phyloP scores from a whole-genome alignment of 2,797 vertebrate genomes.

The Cirrhinus molitorella region DNA sequence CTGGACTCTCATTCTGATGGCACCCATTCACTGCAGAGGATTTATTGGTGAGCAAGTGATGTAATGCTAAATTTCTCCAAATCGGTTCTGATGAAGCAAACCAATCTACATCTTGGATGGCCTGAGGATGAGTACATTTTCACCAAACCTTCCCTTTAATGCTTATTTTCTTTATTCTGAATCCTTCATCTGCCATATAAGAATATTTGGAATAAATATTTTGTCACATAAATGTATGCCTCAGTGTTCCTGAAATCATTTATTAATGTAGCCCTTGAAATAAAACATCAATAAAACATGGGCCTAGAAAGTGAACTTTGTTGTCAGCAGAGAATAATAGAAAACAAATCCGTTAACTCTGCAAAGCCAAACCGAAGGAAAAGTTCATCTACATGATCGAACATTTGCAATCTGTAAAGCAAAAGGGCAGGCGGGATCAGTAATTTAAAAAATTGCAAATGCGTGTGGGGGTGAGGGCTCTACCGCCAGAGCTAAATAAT shows the following conservation, averaged over 20 bases:
- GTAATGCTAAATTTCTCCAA: not conserved
- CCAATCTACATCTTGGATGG: not conserved
- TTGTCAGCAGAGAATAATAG: not conserved
- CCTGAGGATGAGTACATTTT: not conserved
- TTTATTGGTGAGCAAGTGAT: not conserved
- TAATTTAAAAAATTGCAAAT: slow-evolving; percentile 45
- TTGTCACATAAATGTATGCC: not conserved
- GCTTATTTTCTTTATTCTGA: not conserved
- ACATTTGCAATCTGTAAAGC: slow-evolving; percentile 50
- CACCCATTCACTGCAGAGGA: not conserved
- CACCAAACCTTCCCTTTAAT: not conserved
- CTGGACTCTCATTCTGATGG: not conserved
- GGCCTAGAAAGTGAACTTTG: not conserved
- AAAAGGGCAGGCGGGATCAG: slow-evolving; percentile 39
- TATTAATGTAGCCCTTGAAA: not conserved
- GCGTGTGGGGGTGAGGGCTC: slow-evolving; percentile 7
- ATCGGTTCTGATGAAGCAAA: not conserved
- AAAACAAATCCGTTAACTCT: slow-evolving; percentile 21
- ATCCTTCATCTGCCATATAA: not conserved
- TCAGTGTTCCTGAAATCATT: not conserved
- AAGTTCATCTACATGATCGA: slow-evolving; percentile 47
- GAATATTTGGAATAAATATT: not conserved
- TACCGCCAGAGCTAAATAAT: slow-evolving; percentile 21
- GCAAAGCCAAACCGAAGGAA: slow-evolving; percentile 29
- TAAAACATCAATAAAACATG: not conserved